Evolutionary conservation across 2,797 vertebrate genomes (phyloP).

Genomic region (Coccyzus lansbergi): DNA sequence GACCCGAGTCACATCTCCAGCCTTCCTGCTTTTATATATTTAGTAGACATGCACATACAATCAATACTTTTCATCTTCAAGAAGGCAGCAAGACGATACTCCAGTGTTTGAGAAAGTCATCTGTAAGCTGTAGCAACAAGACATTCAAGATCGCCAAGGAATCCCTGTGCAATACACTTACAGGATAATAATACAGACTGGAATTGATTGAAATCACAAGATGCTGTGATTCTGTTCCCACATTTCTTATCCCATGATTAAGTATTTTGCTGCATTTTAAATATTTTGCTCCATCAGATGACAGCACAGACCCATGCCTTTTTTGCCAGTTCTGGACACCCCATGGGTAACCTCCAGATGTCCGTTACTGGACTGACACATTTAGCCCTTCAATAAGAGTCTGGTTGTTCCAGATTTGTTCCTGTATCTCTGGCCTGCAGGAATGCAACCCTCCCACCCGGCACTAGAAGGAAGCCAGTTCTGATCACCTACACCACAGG

Average conservation of each 20-base stretch:
- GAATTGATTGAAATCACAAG: background rate
- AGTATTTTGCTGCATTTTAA: background rate
- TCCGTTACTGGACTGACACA: background rate
- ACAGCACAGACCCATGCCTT: background rate
- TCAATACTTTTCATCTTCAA: background rate
- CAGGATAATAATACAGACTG: background rate
- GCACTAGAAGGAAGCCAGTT: background rate
- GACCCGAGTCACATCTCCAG: slow-evolving; percentile 37
- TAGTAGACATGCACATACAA: background rate
- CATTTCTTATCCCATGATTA: background rate
- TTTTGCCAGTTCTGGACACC: too few relatives aligned
- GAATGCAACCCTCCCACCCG: fast-evolving
- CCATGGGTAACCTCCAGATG: background rate
- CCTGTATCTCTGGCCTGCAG: fast-evolving
- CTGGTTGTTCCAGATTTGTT: background rate
- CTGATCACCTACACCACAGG: background rate
- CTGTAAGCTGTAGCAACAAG: background rate
- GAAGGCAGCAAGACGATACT: background rate
- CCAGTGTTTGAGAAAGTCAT: background rate
- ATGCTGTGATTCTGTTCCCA: background rate
- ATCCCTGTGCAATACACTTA: background rate
- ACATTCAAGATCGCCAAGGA: background rate
- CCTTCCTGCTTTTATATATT: background rate
- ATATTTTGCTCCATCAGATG: background rate
- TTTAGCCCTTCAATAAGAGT: background rate